Base-by-base conservation (phyloP, 1,140 invertebrate species). In the Harpegnathos saltator region DNA sequence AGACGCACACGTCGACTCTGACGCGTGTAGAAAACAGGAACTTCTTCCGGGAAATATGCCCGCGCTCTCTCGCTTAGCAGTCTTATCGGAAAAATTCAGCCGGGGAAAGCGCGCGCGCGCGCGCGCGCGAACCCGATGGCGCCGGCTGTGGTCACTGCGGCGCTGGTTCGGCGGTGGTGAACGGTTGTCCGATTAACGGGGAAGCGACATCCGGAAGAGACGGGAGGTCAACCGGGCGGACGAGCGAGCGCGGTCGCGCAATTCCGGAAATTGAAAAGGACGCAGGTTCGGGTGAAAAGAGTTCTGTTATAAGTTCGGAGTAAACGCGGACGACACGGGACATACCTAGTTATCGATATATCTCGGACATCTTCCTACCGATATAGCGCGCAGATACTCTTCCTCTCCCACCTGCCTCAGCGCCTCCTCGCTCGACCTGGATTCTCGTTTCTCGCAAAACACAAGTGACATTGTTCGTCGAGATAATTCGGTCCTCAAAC, bases 221-320 rank as follows among this genome's bases (percentile, higher is more conserved):
- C 4, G 19, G 52, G 24, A 80, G 63, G 75, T 69, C 33, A 78
- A 17, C n/a, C 29, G 50, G 17, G 19, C 12, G 75, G 54, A 62
- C 75, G 26, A 29, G 75, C 2, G 38, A 71, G 75, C 71, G 71
- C 38, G 75, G 75, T 33, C 75, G 75, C 22, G 19, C 75, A 56
- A 80, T 71, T 80, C 65, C 75, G 75, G 65, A 80, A 80, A 80
- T 80, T 68, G 75, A 69, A 71, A 69, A 66, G 54, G 52, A 48
- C 33, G 12, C 56, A 44, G 3, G 9, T 44, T 44, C 38, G 9
- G 9, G 38, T 7, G 3, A 44, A 9, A 44, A 9, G 4, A 44
- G 38, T 9, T 11, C 38, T 44, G 38, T 44, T 44, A 44, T 44
- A 44, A 44, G 38, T 44, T 58, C 38, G 22, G 22, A 69, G 22